Base-by-base conservation (phyloP, 2,797 vertebrate genomes). In the Tauraco hartlaubi region DNA sequence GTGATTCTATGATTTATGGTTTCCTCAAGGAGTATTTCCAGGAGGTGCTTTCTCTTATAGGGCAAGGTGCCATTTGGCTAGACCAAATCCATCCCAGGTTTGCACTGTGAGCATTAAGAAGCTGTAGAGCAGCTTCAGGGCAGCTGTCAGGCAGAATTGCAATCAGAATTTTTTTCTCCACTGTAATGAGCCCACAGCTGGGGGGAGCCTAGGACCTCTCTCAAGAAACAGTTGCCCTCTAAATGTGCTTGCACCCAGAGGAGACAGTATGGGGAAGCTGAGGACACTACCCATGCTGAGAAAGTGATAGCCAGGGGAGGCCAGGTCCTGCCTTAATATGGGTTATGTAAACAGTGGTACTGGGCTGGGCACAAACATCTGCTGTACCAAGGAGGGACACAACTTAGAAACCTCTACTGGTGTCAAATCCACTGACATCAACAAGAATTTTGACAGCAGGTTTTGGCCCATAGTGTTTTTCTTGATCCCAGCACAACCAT, bases 401-500 rank as follows among this genome's bases (percentile, higher is more conserved):
- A 49, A 67, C 22, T 67, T 67, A 18, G 72, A 89, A 61, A 20
- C 12, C 29, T 78, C 33, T 37, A n/a, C 29, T 66, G 54, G 3
- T 44, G 15, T 54, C 68, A 80, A 37, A 76, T 41, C n/a, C 54
- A 52, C 28, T 37, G 35, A 4, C 2, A 37, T 4, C 46, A 29
- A n/a, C 21, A 67, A 41, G 15, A 51, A 66, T 66, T 71, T 26
- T 22, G 33, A 41, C 64, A 74, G 28, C 21, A 56, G 37, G 4
- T 33, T 92, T 90, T 71, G 44, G 13, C 22, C 37, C 4, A 1
- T 17, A 21, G 15, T 76, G 28, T 44, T 96, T 86, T 41, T 52
- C 46, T 72, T 76, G 16, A 67, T 84, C 41, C 11, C 22, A 3
- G 0, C 9, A 3, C 0, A 2, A 26, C 46, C 12, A 1, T 15